Percentiles rank a stretch among this genome's conserved stretches.
Evolutionary conservation across 1,140 invertebrate species (phyloP).

Genomic region (Littorina saxatilis): DNA sequence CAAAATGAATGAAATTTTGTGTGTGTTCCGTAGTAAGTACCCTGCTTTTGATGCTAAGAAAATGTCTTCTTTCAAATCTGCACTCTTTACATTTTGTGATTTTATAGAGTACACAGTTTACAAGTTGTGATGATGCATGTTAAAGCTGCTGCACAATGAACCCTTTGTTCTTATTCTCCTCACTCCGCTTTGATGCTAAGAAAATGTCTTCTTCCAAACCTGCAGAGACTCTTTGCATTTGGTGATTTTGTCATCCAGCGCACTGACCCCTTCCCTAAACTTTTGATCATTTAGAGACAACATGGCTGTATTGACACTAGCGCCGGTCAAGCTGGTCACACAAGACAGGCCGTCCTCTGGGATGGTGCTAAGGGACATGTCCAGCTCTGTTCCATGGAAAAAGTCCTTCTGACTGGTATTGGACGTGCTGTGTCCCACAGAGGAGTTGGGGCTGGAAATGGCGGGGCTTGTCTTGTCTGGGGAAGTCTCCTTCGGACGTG

Average conservation of each 20-base stretch:
- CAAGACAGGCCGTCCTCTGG: conserved; percentile 58
- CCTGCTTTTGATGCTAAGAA: too few species aligned
- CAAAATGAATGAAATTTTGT: too few species aligned
- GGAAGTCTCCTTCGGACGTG: neutral
- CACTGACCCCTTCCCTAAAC: conserved; percentile 63
- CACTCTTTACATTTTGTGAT: too few species aligned
- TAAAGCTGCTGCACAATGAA: too few species aligned
- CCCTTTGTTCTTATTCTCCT: too few species aligned
- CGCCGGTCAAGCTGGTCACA: conserved; percentile 45
- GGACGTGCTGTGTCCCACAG: conserved; percentile 25
- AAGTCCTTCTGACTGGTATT: conserved; percentile 34
- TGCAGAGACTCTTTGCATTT: conserved; percentile 59
- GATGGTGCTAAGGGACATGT: conserved; percentile 62
- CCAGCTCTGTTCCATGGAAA: conserved; percentile 49
- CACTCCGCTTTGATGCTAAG: too few species aligned
- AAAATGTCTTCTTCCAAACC: conserved; percentile 63
- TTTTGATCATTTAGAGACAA: conserved; percentile 57
- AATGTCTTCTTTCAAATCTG: too few species aligned
- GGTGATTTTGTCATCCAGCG: conserved; percentile 66
- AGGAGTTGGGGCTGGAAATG: conserved; percentile 15
- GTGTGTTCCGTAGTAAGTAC: too few species aligned
- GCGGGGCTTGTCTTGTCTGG: neutral
- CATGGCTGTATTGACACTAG: conserved; percentile 33
- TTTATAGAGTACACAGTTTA: too few species aligned
- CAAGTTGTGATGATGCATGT: too few species aligned